Evolutionary conservation across 1,140 invertebrate genomes (phyloP).

Genomic region (Galendromus occidentalis): DNA sequence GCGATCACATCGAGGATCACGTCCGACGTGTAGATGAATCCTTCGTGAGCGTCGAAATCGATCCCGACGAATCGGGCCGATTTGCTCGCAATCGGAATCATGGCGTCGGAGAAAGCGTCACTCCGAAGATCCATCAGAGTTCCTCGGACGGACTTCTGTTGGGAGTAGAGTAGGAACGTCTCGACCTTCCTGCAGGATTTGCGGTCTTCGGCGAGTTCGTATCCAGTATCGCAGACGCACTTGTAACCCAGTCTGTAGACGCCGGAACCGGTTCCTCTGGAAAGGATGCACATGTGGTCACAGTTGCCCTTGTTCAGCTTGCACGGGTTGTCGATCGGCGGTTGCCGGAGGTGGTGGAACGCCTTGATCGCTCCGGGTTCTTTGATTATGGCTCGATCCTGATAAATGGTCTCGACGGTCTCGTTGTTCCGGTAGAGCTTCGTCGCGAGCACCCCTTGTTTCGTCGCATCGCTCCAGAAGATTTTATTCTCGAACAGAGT

Average conservation of each 20-base stretch:
- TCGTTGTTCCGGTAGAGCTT: conserved; percentile 59
- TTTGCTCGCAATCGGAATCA: conserved; percentile 52
- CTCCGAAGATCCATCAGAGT: conserved; percentile 70
- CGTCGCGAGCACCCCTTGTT: conserved; percentile 75
- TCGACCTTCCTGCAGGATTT: conserved; percentile 61
- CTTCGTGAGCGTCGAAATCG: conserved; percentile 76
- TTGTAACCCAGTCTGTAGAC: conserved; percentile 61
- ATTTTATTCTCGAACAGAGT: conserved; percentile 73
- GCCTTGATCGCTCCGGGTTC: conserved; percentile 67
- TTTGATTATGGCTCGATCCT: conserved; percentile 45
- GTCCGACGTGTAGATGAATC: conserved; percentile 89
- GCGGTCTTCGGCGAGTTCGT: conserved; percentile 47
- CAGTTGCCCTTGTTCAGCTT: conserved; percentile 71
- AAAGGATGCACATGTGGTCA: conserved; percentile 85
- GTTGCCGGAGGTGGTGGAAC: conserved; percentile 54
- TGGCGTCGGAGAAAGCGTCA: conserved; percentile 80
- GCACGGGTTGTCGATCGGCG: conserved; percentile 54
- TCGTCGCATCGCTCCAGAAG: conserved; percentile 87
- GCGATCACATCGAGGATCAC: conserved; percentile 92
- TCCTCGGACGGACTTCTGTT: conserved; percentile 88
- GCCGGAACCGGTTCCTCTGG: conserved; percentile 32
- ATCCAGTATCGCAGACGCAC: conserved; percentile 86
- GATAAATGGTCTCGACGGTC: conserved; percentile 55
- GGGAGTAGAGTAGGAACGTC: conserved; percentile 90
- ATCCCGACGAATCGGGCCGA: conserved; percentile 86